Conservation (phyloP, 2,888 invertebrate genomes). For the Steromphala cineraria region DNA sequence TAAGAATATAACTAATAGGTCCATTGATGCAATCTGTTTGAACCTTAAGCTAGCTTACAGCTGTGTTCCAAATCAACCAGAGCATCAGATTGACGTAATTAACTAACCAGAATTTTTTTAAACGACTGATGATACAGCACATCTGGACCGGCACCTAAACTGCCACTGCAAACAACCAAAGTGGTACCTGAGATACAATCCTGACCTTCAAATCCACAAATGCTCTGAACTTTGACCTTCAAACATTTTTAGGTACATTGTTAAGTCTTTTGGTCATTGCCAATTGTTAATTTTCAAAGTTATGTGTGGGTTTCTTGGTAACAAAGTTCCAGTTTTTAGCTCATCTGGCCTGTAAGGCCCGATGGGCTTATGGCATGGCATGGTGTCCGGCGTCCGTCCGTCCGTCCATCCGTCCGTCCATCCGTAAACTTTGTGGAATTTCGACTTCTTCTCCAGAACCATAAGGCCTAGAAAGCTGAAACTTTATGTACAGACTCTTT, state of each 20-base stretch:
- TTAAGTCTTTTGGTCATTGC: neutral
- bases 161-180: neutral
- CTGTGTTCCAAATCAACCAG: conserved; percentile 97
- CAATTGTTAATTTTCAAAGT: conserved; percentile 4
- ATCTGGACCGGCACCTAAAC: neutral
- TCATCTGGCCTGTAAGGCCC: too few relatives aligned
- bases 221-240: neutral
- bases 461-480: too few relatives aligned
- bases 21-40: too few relatives aligned
- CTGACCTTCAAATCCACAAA: conserved; percentile 11
- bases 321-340: too few relatives aligned
- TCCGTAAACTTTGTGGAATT: too few relatives aligned
- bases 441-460: too few relatives aligned
- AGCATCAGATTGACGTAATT: conserved; percentile 77
- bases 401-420: too few relatives aligned
- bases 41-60: too few relatives aligned
- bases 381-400: too few relatives aligned
- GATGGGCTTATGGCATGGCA: too few relatives aligned
- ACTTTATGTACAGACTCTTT: too few relatives aligned
- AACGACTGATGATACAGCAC: neutral
- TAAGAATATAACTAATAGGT: too few relatives aligned
- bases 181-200: conserved; percentile 20
- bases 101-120: neutral
- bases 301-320: conserved; percentile 6
- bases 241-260: neutral